Evolutionary conservation across 2,797 vertebrate genomes (phyloP).

Genomic region (Microctenopoma stevenorrisi): DNA sequence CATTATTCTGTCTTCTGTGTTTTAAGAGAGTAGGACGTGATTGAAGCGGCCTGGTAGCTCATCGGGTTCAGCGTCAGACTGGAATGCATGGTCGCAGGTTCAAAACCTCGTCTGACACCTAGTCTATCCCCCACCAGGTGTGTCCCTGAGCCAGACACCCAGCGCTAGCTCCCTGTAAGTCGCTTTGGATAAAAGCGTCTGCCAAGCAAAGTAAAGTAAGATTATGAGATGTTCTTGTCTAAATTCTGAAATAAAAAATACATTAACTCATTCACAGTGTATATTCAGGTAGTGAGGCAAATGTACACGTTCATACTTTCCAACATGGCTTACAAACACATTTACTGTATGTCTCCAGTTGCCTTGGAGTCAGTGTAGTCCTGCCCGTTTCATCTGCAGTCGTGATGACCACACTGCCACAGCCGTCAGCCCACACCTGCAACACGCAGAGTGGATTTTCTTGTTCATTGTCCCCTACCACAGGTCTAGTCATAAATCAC

Average conservation of each 20-base stretch:
- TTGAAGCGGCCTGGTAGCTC: no score
- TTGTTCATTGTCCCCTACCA: conserved; percentile 21
- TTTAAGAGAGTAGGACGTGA: not conserved
- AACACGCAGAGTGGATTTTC: conserved; percentile 38
- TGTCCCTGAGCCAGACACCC: no score
- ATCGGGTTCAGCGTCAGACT: no score
- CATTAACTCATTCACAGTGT: not conserved
- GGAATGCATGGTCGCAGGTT: no score
- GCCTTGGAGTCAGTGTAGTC: not conserved
- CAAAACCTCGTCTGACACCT: no score
- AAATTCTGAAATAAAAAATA: not conserved
- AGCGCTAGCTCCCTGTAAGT: no score
- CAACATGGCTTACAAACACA: not conserved
- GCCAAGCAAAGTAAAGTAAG: no score
- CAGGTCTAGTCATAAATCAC: conserved; percentile 57
- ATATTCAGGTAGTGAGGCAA: not conserved
- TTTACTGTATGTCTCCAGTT: not conserved
- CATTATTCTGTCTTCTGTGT: not conserved
- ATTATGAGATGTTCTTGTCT: no score
- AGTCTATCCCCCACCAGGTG: no score
- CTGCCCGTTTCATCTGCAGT: conserved; percentile 11
- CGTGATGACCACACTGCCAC: conserved; percentile 24
- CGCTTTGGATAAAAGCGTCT: no score
- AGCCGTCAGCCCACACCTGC: conserved; percentile 67
- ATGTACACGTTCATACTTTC: not conserved